Evolutionary conservation across 1,140 invertebrate species (phyloP).

Genomic region (Leguminivora glycinivorella): DNA sequence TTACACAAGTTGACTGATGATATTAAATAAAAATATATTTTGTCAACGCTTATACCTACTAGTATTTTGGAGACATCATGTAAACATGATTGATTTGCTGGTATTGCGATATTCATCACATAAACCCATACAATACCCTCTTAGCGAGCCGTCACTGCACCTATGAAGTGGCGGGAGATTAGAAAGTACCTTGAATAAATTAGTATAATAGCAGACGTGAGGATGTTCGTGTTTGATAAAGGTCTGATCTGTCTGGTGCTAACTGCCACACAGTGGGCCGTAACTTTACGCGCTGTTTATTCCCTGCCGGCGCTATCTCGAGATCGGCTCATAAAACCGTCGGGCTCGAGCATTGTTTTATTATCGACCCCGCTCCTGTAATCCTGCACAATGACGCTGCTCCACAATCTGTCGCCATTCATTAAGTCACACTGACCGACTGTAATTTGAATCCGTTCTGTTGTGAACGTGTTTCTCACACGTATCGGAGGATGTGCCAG

Average conservation of each 20-base stretch:
- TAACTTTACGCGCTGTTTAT: slow-evolving; percentile 56
- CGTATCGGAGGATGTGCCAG: slow-evolving; percentile 36
- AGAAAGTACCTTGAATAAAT: slow-evolving; percentile 30
- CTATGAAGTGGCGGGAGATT: not conserved
- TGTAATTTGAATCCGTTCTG: slow-evolving; percentile 45
- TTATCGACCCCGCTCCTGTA: slow-evolving; percentile 50
- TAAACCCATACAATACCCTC: no score
- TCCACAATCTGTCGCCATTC: slow-evolving; percentile 51
- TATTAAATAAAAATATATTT: not conserved
- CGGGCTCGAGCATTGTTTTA: slow-evolving; percentile 55
- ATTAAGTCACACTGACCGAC: slow-evolving; percentile 47
- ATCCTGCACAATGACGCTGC: slow-evolving; percentile 48
- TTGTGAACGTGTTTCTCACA: slow-evolving; percentile 35
- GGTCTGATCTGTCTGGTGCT: slow-evolving; percentile 27
- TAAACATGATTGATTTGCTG: not conserved
- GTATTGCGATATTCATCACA: not conserved
- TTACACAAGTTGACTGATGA: not conserved
- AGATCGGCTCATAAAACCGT: slow-evolving; percentile 56
- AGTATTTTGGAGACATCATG: not conserved
- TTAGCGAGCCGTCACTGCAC: no score
- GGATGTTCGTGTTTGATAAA: slow-evolving; percentile 24
- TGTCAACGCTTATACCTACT: not conserved
- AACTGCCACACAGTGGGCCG: slow-evolving; percentile 27
- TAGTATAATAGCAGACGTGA: slow-evolving; percentile 40
- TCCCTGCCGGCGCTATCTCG: slow-evolving; percentile 49